Evolutionary conservation across 2,888 invertebrate species (phyloP).

Genomic region (Maniola hyperantus): DNA sequence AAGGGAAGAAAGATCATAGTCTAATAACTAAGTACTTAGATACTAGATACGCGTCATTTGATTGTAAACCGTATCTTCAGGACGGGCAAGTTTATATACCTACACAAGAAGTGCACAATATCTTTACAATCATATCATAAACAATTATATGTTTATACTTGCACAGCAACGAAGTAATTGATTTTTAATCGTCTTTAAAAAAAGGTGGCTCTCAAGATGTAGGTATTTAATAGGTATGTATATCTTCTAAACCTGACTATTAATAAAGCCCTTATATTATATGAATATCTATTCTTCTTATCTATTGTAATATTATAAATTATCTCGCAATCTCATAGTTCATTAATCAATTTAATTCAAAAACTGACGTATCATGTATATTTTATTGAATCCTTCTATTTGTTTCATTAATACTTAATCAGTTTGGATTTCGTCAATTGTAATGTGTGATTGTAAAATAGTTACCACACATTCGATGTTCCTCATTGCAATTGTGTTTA

Average conservation of each 20-base stretch:
- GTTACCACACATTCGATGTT: not conserved
- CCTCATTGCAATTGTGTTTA: not conserved
- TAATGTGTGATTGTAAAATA: conserved; percentile 2
- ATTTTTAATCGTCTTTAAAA: no score
- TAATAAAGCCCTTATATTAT: no score
- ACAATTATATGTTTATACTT: not conserved
- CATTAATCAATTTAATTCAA: not conserved
- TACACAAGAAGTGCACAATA: not conserved
- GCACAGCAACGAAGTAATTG: no score
- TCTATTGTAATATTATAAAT: no score
- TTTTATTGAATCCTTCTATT: not conserved
- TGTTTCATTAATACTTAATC: not conserved
- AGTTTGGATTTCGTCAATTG: not conserved
- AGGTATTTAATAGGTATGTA: not conserved
- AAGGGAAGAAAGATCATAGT: no score
- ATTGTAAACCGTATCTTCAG: no score
- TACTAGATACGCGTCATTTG: no score
- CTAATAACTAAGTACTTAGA: no score
- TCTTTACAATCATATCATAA: conserved; percentile 2
- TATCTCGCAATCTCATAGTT: not conserved
- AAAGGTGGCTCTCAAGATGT: not conserved
- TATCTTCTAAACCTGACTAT: no score
- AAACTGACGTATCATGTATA: not conserved
- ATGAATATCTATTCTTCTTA: no score
- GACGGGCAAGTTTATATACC: no score